phyloP scores from a whole-genome alignment of 2,113 vertebrate genomes.

The Salminus brasiliensis region DNA sequence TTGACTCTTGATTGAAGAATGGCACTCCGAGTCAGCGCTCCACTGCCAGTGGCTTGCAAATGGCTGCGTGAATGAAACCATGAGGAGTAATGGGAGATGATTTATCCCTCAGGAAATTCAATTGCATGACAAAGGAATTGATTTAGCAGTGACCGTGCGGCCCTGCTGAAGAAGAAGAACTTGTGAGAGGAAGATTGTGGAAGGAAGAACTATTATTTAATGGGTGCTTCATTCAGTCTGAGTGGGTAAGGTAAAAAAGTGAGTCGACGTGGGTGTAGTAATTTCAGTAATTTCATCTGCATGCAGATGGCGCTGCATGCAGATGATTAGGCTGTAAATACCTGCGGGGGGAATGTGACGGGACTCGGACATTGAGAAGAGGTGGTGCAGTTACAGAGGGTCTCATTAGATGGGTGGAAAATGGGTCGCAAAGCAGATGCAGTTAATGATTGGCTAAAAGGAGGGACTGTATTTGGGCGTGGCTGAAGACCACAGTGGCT shows the following conservation, averaged over 20 bases:
- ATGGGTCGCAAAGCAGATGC: too few species aligned
- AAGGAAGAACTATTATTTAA: not conserved
- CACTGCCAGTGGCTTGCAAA: not conserved
- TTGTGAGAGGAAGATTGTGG: not conserved
- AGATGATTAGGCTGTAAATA: too few species aligned
- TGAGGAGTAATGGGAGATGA: conserved; percentile 2
- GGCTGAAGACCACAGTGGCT: too few species aligned
- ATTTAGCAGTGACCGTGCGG: not conserved
- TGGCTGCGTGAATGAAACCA: not conserved
- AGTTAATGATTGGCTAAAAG: too few species aligned
- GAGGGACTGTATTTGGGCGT: too few species aligned
- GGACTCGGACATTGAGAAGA: too few species aligned
- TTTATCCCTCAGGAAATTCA: not conserved
- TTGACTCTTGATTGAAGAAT: conserved; percentile 4
- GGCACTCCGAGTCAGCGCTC: not conserved
- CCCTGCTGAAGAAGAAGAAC: not conserved
- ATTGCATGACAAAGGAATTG: not conserved
- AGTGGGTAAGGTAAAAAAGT: not conserved
- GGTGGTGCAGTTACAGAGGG: too few species aligned
- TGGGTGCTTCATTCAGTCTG: not conserved
- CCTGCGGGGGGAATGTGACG: too few species aligned
- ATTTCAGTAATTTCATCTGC: too few species aligned
- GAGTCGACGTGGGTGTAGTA: too few species aligned
- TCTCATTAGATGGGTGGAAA: too few species aligned
- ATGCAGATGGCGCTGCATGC: too few species aligned